A percentile compares a stretch with the other conserved stretches of the same genome.
phyloP scores from a whole-genome alignment of 1,140 invertebrate genomes.

The Lepidotrigona ventralis region DNA sequence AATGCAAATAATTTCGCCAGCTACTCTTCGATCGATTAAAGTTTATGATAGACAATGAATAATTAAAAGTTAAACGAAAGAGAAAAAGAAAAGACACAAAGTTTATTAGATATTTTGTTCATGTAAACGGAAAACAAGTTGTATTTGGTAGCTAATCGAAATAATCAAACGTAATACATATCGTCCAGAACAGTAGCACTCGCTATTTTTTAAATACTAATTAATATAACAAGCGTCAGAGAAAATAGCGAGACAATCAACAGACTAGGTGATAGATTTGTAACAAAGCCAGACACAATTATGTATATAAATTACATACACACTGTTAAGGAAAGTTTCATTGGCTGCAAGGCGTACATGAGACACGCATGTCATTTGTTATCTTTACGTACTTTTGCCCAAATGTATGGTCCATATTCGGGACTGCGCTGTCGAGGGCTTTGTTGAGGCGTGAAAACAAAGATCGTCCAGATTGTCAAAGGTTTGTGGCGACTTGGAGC shows the following conservation, averaged over 20 bases:
- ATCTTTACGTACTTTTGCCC: no score
- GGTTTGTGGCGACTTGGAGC: no score
- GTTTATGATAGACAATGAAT: not conserved
- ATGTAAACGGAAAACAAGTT: not conserved
- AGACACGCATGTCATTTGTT: no score
- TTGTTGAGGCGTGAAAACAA: no score
- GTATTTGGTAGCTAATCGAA: not conserved
- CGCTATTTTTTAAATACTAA: constrained; percentile 54
- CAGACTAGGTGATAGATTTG: constrained; percentile 45
- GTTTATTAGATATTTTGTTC: no score
- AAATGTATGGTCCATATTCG: no score
- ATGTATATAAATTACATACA: constrained; percentile 57
- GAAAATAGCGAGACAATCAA: constrained; percentile 55
- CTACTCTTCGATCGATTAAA: not conserved
- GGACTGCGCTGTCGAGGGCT: no score
- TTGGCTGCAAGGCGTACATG: no score
- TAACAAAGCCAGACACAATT: constrained; percentile 56
- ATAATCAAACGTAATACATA: not conserved
- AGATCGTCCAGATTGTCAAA: no score
- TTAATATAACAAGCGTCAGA: constrained; percentile 43
- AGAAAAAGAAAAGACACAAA: no score
- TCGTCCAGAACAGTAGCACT: not conserved
- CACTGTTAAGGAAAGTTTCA: no score
- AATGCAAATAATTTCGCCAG: no score
- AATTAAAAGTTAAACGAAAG: not conserved